Percentiles rank a stretch among this genome's conserved stretches.
phyloP scores from a whole-genome alignment of 64 coral and sea anemone species.

The Acropora yongei region DNA sequence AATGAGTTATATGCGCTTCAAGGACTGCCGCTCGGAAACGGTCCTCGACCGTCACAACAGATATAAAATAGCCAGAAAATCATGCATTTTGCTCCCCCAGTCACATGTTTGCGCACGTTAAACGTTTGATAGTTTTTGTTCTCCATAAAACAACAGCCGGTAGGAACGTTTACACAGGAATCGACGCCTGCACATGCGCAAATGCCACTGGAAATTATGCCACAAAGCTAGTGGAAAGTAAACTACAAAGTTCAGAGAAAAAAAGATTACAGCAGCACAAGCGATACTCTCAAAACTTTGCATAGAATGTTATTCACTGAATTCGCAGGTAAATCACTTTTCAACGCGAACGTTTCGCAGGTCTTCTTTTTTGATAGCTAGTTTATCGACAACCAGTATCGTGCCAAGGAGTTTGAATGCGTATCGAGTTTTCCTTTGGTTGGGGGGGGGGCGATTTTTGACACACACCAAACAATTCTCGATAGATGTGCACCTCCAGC shows the following conservation, averaged over 20 bases:
- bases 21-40: constrained; percentile 41
- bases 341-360: no score
- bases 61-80: constrained; percentile 29
- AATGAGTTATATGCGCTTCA: constrained; percentile 23
- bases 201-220: not conserved
- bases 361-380: no score
- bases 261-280: no score
- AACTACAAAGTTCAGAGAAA: no score
- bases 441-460: not conserved
- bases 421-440: no score
- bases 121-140: constrained; percentile 20
- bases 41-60: not conserved
- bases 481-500: no score
- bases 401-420: no score
- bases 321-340: no score
- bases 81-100: not conserved
- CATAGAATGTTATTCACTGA: no score
- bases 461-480: not conserved
- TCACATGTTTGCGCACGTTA: constrained; percentile 25
- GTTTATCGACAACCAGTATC: no score
- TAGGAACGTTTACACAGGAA: not conserved
- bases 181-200: not conserved
- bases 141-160: not conserved
- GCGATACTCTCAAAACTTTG: no score
- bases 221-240: not conserved